Base-by-base conservation (phyloP, 2,113 vertebrate species). In the Gracilinanus agilis region DNA sequence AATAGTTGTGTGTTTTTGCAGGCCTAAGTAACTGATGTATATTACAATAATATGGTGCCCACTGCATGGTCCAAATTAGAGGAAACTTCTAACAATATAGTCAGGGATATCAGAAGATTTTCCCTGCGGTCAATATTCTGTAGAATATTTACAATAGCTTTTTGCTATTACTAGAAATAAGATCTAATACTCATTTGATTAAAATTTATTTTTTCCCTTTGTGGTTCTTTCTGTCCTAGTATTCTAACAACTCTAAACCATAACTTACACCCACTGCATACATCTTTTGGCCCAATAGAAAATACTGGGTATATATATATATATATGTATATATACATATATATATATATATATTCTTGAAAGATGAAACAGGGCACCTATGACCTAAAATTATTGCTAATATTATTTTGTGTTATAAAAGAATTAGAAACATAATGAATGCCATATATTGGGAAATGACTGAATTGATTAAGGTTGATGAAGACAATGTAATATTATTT, bases 401-500 rank as follows among this genome's bases (percentile, higher is more conserved):
- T 1, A 90, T 44, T 44, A 75, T 90, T 91, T 91, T 56, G 27
- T 94, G n/a, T 21, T 53, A 44, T 29, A 24, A 23, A 94, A 92
- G 94, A 91, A n/a, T 19, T 91, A 61, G 23, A 90, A 90, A 91
- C 44, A 88, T 49, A 10, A 1, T 53, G 91, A 92, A 61, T 67
- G 2, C 27, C 27, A 54, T 90, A n/a, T 53, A 23, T 54, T n/a
- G 16, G 67, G n/a, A 40, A 83, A 40, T 83, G 16, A 34, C 19
- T 83, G 19, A 40, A 83, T 90, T 23, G 29, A 10, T 19, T 90
- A 90, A 16, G 29, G 53, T 8, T 54, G 54, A 34, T 54, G 25
- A 19, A 21, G 21, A 19, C 23, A 40, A 83, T 83, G 40, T 34
- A 83, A 83, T 23, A 40, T 7, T 75, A 75, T 83, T 83, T 16